These are phyloP conservation scores for Haemorhous mexicanus DNA, from an alignment of 2,113 vertebrate species.

Conservation along the genomic window DNA sequence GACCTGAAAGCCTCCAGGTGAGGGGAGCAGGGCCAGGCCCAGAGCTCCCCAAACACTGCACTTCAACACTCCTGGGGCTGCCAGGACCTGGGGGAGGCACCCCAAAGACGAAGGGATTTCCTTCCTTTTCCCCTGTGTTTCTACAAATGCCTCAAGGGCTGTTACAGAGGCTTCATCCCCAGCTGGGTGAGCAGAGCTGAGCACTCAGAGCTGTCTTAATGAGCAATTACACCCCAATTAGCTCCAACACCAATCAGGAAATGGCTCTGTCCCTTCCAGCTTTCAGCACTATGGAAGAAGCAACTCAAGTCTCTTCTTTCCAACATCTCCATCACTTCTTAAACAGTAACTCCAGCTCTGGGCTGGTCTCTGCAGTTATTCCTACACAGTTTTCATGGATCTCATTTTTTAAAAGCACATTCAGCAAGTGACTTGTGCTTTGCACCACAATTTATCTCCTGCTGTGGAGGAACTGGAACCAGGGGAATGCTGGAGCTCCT, in stretches of 20 bases:
- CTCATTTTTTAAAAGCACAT: neutral
- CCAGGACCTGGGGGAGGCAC: neutral
- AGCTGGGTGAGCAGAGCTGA: neutral
- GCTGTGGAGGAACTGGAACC: neutral
- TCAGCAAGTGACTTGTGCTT: neutral
- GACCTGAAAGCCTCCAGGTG: neutral
- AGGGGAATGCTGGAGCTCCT: neutral
- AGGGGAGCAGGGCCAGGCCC: neutral
- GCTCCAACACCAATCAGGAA: neutral
- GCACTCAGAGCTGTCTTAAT: neutral
- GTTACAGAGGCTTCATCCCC: neutral
- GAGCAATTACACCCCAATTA: slow-evolving; percentile 36
- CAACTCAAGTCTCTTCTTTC: neutral
- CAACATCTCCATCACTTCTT: neutral
- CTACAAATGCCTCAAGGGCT: neutral
- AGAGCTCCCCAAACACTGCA: neutral
- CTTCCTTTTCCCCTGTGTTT: neutral
- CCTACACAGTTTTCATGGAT: neutral
- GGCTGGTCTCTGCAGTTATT: neutral
- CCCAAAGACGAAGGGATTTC: neutral
- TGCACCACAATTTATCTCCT: neutral
- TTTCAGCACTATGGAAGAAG: neutral
- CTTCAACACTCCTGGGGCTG: neutral
- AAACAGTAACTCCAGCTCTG: neutral
- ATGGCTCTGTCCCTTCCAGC: neutral